phyloP scores from a whole-genome alignment of 1,140 invertebrate species.

The Zaprionus kolodkinae region DNA sequence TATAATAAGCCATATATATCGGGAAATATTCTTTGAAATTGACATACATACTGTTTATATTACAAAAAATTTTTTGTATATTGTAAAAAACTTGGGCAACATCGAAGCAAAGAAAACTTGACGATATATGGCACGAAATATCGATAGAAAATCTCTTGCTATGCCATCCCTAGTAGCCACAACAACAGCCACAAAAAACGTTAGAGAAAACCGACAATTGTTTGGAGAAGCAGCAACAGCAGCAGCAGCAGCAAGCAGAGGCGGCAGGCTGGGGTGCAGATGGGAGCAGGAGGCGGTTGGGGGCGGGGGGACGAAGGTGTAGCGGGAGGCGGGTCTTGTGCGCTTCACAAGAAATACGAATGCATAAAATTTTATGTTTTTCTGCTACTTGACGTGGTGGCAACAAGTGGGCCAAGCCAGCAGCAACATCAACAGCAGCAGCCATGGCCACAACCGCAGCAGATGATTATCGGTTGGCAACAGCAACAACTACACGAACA shows the following conservation, averaged over 20 bases:
- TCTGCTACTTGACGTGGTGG: conserved; percentile 78
- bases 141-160: neutral
- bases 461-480: conserved; percentile 57
- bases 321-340: conserved; percentile 38
- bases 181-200: conserved; percentile 46
- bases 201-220: conserved; percentile 81
- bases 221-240: conserved; percentile 43
- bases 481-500: conserved; percentile 33
- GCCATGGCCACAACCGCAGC: conserved; percentile 77
- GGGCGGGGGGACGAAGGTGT: neutral
- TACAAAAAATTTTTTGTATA: too few species aligned
- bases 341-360: conserved; percentile 80
- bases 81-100: too few species aligned
- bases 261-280: neutral
- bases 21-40: too few species aligned
- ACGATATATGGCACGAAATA: neutral
- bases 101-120: too few species aligned
- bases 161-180: neutral
- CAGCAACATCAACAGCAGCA: conserved; percentile 37
- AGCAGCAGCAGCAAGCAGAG: conserved; percentile 6
- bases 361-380: conserved; percentile 83
- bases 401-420: conserved; percentile 80
- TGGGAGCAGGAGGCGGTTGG: neutral
- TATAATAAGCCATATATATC: too few species aligned
- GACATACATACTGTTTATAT: too few species aligned